These are phyloP conservation scores for Drosophila kurseongensis DNA, from an alignment of 1,140 invertebrate genomes.

Conservation along the genomic window DNA sequence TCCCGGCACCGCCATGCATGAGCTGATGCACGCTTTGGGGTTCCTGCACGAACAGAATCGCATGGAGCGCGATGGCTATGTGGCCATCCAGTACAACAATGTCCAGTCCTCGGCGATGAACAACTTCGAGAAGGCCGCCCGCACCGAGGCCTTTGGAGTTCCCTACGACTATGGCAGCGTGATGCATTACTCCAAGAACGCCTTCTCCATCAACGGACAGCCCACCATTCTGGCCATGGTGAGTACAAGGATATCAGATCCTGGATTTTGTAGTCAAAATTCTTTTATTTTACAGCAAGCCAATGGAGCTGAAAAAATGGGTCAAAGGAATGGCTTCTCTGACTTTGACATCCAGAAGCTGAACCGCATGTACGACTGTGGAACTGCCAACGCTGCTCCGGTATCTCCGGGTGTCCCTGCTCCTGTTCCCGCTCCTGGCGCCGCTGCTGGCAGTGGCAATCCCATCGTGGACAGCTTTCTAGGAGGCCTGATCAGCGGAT, in stretches of 20 bases:
- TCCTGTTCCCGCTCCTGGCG: slow-evolving; percentile 19
- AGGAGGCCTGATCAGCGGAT: slow-evolving; percentile 69
- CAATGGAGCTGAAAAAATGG: slow-evolving; percentile 84
- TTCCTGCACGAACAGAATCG: slow-evolving; percentile 95
- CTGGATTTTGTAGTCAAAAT: fast-evolving
- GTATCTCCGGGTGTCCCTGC: slow-evolving; percentile 6
- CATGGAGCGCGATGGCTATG: slow-evolving; percentile 90
- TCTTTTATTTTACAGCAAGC: slow-evolving; percentile 31
- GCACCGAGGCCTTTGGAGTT: slow-evolving; percentile 88
- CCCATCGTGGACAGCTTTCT: slow-evolving; percentile 75
- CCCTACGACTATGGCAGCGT: slow-evolving; percentile 92
- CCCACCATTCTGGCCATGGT: slow-evolving; percentile 90
- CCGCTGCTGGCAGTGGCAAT: slow-evolving; percentile 57
- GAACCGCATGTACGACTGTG: slow-evolving; percentile 91
- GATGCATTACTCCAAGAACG: slow-evolving; percentile 93
- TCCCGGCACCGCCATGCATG: slow-evolving; percentile 92
- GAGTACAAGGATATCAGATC: slow-evolving; percentile 24
- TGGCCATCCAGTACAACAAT: slow-evolving; percentile 88
- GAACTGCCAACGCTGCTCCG: slow-evolving; percentile 23
- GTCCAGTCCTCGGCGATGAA: slow-evolving; percentile 86
- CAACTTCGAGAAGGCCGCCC: slow-evolving; percentile 90
- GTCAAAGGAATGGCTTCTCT: slow-evolving; percentile 90
- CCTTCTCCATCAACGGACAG: slow-evolving; percentile 90
- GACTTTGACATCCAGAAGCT: slow-evolving; percentile 90
- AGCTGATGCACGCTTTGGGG: slow-evolving; percentile 93